Evolutionary conservation across 2,797 vertebrate species (phyloP).

Genomic region (Dermochelys coriacea): DNA sequence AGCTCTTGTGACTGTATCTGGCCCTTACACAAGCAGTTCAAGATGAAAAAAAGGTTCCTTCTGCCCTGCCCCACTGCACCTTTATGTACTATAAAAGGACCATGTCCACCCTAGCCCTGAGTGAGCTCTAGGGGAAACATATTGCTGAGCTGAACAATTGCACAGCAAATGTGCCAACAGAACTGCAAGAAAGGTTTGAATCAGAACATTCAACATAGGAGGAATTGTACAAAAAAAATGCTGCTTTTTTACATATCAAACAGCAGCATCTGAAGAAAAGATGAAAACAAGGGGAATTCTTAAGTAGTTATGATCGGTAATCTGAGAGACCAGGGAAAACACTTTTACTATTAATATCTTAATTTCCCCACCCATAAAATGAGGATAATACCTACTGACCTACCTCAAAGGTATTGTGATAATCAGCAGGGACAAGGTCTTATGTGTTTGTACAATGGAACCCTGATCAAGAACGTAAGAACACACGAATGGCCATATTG

Average conservation of each 20-base stretch:
- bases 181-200: not conserved
- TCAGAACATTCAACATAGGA: not conserved
- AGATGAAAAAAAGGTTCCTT: not conserved
- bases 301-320: not conserved
- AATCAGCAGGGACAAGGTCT: not conserved
- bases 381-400: not conserved
- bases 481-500: no score
- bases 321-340: not conserved
- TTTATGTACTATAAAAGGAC: not conserved
- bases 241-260: not conserved
- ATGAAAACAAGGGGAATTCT: not conserved
- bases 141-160: not conserved
- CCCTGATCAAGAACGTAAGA: not conserved
- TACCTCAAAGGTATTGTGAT: not conserved
- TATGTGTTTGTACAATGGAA: not conserved
- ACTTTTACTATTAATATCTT: not conserved
- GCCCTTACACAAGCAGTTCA: not conserved
- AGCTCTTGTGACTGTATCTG: not conserved
- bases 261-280: not conserved
- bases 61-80: not conserved
- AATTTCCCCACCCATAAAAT: not conserved
- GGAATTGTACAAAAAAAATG: not conserved
- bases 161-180: not conserved
- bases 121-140: not conserved
- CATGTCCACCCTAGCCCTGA: not conserved